Conservation (phyloP, 2,888 invertebrate species). For the Ichneumoninae sp. region DNA sequence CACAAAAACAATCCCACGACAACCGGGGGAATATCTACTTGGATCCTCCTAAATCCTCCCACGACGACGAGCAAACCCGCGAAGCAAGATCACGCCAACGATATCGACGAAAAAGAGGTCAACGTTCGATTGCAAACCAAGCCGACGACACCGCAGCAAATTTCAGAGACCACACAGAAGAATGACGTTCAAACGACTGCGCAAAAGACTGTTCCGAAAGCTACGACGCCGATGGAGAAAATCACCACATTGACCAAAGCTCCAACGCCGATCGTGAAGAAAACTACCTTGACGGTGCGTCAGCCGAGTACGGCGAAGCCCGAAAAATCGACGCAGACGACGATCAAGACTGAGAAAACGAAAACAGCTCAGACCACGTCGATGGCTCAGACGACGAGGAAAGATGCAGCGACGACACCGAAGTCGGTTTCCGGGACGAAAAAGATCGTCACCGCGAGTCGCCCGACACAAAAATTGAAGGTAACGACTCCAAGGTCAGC, state of each 20-base stretch:
- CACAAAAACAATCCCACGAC: conserved; percentile 85
- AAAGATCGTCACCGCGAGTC: conserved; percentile 63
- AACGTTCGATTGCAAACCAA: conserved; percentile 41
- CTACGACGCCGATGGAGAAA: conserved; percentile 57
- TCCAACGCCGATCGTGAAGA: conserved; percentile 53
- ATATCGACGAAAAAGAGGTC: conserved; percentile 19
- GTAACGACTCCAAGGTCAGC: conserved; percentile 68
- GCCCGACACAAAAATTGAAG: conserved; percentile 69
- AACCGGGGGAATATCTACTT: conserved; percentile 90
- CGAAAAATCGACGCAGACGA: conserved; percentile 31
- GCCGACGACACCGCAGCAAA: conserved; percentile 45
- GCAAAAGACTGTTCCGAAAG: conserved; percentile 45
- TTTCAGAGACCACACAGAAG: conserved; percentile 42
- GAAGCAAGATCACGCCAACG: conserved; percentile 3
- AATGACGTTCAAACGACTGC: conserved; percentile 60
- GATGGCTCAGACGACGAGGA: not conserved
- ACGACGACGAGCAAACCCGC: conserved; percentile 76
- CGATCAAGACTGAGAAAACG: conserved; percentile 43
- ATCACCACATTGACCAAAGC: conserved; percentile 50
- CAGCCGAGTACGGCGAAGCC: conserved; percentile 48
- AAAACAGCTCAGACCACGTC: conserved; percentile 20
- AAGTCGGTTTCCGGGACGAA: conserved; percentile 68
- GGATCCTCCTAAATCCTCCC: conserved; percentile 89
- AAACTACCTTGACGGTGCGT: conserved; percentile 46
- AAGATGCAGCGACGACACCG: conserved; percentile 39